Conservation (phyloP, 2,888 invertebrate species). For the Sphaeridia pumilis region DNA sequence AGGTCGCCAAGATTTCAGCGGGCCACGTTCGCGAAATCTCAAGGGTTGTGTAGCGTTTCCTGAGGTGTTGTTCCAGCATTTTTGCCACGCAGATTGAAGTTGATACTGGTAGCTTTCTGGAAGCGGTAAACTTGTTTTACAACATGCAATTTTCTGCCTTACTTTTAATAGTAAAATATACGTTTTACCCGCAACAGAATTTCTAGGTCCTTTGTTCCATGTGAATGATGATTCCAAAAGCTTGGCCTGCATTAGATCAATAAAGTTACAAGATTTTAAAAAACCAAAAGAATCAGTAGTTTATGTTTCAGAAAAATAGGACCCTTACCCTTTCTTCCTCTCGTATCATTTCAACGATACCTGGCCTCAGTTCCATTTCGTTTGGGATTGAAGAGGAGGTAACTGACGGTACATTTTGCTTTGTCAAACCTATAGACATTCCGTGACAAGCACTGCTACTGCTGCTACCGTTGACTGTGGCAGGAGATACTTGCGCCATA, state of each 20-base stretch:
- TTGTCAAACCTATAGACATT: slow-evolving; percentile 26
- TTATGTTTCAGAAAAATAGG: background rate
- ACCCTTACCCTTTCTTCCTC: slow-evolving; percentile 85
- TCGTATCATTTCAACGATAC: slow-evolving; percentile 91
- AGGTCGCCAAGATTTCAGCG: slow-evolving; percentile 83
- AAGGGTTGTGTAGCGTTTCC: slow-evolving; percentile 71
- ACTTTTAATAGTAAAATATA: too few species aligned
- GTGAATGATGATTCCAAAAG: slow-evolving; percentile 83
- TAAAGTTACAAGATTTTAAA: background rate
- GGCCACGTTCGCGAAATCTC: slow-evolving; percentile 81
- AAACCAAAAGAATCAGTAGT: too few species aligned
- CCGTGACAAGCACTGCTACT: background rate
- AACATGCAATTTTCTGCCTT: too few species aligned
- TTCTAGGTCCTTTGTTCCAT: slow-evolving; percentile 74
- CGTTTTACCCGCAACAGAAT: too few species aligned
- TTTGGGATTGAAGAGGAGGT: slow-evolving; percentile 43
- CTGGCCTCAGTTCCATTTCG: slow-evolving; percentile 84
- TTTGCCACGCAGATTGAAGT: slow-evolving; percentile 90
- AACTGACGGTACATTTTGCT: too few species aligned
- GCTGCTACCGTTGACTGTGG: background rate
- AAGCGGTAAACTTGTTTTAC: too few species aligned
- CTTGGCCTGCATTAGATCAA: slow-evolving; percentile 63
- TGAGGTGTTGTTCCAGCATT: slow-evolving; percentile 89
- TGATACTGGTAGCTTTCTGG: slow-evolving; percentile 92
- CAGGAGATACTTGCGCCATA: too few species aligned